Evolutionary conservation across 1,140 invertebrate genomes (phyloP), one percentile per base, ranked within the genome.

Genomic region (Cephus cinctus): DNA sequence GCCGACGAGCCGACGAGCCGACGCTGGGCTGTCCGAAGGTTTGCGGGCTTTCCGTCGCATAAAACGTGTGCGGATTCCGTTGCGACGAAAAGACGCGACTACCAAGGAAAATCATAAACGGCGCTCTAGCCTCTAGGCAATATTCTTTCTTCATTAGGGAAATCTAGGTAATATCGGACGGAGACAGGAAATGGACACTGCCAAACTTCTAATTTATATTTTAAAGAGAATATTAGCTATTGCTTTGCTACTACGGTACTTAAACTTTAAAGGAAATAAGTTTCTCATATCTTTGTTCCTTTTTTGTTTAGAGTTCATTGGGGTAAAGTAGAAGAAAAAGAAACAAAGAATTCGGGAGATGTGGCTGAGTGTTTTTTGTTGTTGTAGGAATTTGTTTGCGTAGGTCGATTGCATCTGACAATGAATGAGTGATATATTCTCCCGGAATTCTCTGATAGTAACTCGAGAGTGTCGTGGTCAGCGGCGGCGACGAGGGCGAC

Each of bases 151-250:
- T 22, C 5, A 40, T 30, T 45, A 50, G 50, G 31, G 43, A 52
- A 48, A 42, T 47, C 41, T 47, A 52, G 32, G 43, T 56, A 45
- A 61, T 53, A 53, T 47, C 40, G 35, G 51, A 54, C 43, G 45
- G 52, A 57, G 27, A 49, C 46, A 54, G 40, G 23, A 42, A 63
- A 54, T 58, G 46, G 46, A 60, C 65, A 69, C 67, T 69, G 65
- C 65, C 67, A 68, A 69, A 63, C 56, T 49, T 53, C 39, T 63
- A 56, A 63, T 52, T 63, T 65, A 65, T 48, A 45, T 62, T 54
- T 54, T 57, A 56, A 50, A 60, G 54, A 36, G 15, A 15, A 36
- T 15, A 52, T 52, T 42, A 52, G 38, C 27, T 52, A 30, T 48
- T 42, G 32, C 38, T 52, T 46, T 49, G 11, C 34, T 36, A 15